These are phyloP conservation scores for Hycleus cichorii DNA, from an alignment of 1,140 invertebrate genomes.

Conservation along the genomic window DNA sequence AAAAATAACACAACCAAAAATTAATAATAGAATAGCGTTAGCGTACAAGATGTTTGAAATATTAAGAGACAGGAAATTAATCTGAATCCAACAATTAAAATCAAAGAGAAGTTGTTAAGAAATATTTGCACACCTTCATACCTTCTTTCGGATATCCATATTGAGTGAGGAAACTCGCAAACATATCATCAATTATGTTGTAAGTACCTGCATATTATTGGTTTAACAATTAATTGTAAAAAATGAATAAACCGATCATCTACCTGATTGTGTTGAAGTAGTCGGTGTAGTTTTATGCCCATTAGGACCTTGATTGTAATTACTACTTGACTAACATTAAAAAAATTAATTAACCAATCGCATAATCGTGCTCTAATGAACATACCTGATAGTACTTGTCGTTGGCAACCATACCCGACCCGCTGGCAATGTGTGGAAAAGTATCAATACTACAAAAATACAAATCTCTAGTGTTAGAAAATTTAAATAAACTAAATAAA, in stretches of 20 bases:
- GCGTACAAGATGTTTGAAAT: no score
- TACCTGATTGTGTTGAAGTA: constrained; percentile 3
- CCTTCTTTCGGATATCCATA: constrained; percentile 29
- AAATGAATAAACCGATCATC: background rate
- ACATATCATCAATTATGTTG: constrained; percentile 33
- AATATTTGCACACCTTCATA: constrained; percentile 21
- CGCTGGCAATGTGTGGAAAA: constrained; percentile 12
- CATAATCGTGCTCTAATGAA: background rate
- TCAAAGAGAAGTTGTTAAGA: background rate
- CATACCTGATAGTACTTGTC: constrained; percentile 15
- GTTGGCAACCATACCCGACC: constrained; percentile 2
- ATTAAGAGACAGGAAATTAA: no score
- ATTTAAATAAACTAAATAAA: no score
- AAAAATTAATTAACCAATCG: background rate
- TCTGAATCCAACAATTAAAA: background rate
- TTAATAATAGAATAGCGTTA: no score
- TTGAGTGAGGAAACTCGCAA: constrained; percentile 29
- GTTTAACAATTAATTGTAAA: no score
- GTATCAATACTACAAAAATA: constrained; percentile 10
- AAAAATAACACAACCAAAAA: background rate
- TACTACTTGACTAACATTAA: constrained; percentile 21
- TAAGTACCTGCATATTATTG: constrained; percentile 21
- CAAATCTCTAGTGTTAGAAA: no score
- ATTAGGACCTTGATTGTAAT: constrained; percentile 19
- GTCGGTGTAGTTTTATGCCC: constrained; percentile 17